Percentiles rank a stretch among this genome's conserved stretches.
Evolutionary conservation across 2,888 invertebrate genomes (phyloP).

Genomic region (Emesis russula): DNA sequence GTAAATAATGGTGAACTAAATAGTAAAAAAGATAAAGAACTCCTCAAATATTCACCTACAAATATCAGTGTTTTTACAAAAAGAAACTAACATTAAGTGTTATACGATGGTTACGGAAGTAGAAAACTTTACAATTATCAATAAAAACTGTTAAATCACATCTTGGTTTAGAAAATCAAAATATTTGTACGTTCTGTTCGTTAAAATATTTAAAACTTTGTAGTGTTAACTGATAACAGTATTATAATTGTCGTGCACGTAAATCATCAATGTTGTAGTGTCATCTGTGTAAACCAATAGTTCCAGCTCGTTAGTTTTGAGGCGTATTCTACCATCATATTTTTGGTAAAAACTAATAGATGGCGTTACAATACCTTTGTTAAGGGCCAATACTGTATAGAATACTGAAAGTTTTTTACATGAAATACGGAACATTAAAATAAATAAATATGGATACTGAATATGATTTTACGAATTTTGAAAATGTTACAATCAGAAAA

Average conservation of each 20-base stretch:
- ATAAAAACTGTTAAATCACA: background rate
- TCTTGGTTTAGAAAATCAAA: background rate
- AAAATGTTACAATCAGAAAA: background rate
- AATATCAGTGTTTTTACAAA: background rate
- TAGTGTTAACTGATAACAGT: background rate
- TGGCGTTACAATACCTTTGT: background rate
- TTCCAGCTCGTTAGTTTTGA: background rate
- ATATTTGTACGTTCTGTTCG: background rate
- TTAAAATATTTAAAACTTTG: background rate
- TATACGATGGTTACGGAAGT: background rate
- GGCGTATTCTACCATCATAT: background rate
- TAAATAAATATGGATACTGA: background rate
- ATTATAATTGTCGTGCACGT: background rate
- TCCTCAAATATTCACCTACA: background rate
- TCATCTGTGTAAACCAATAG: background rate
- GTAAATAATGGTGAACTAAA: background rate
- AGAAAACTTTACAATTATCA: background rate
- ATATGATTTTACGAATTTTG: background rate
- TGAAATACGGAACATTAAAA: too few relatives aligned
- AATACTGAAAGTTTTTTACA: too few relatives aligned
- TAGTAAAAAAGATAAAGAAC: background rate
- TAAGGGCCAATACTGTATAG: background rate
- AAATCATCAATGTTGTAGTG: background rate
- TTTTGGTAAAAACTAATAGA: background rate
- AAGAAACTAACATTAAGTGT: conserved; percentile 1